Evolutionary conservation across 2,113 vertebrate species (phyloP), one percentile per base, ranked within the genome.

Genomic region (Tyrannus savana): DNA sequence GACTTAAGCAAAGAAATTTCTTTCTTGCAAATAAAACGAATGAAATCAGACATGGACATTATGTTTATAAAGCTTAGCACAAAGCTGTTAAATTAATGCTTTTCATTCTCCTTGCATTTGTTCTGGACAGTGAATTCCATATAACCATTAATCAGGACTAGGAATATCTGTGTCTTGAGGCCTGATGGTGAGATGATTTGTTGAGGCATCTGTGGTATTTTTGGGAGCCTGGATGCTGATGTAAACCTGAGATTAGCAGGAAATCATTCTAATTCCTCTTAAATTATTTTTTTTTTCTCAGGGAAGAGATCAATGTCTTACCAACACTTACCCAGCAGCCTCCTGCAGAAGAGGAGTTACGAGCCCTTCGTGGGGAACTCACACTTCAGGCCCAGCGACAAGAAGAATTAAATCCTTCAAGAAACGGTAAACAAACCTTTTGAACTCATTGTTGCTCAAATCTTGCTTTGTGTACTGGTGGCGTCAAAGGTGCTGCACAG

Each of bases 271-370:
- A 62, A 84, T 50, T 44, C 31, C 14, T 84, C 37, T 44, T 53
- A 24, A 63, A 66, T 77, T 41, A 28, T 9, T 60, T 77, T 91
- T 91, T 44, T 44, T 94, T 18, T 31, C 64, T 44, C 95, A 99
- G 99, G 98, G 52, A 98, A 98, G 95, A 98, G 98, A 94, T 95
- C 98, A 7, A 95, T 98, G 93, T 98, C 98, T 0, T 99, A 98
- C 95, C 98, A 97, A 90, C 98, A 98, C 80, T 95, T 98, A 64
- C 23, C 98, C 23, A 97, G 87, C 95, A 97, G 91, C 12, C 74
- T 98, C 95, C 97, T 98, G 33, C 99, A 98, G 60, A 99, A 98
- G 97, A 98, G 98, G 84, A 98, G 97, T 87, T 98, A 97, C 1
- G 96, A 98, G 69, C 97, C 95, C 78, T 96, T 98, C 6, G 90